Base-by-base conservation (phyloP, 2,888 invertebrate genomes). In the Tipula unca region DNA sequence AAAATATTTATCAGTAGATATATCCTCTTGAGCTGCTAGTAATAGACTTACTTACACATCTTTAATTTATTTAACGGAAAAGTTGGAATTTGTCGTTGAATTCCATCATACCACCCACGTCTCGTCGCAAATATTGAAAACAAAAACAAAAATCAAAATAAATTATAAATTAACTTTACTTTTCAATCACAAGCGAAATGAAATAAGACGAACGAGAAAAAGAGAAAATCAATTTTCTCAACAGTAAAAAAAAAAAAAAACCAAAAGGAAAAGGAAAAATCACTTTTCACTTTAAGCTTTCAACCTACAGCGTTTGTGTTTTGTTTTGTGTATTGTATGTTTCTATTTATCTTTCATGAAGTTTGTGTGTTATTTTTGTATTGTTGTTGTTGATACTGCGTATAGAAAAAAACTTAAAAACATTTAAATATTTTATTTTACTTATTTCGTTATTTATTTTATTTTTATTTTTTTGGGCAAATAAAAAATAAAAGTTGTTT, bases 371-470 rank as follows among this genome's bases (percentile, higher is more conserved):
- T 54, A 69, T 69, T 69, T 25, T 54, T 4, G 48, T 69, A 10
- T 6, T 1, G 25, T 25, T 69, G 69, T 20, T 69, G 69, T 69
- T 69, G 69, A 10, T 69, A 10, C 25, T 69, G 13, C 25, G 17
- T 69, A 13, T 48, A 17, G n/a, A 48, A 25, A 25, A 69, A 20
- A 69, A 69, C 69, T 69, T 69, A 25, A 69, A 69, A 69, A 69
- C 69, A 69, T 69, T 69, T 69, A 69, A 69, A 69, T 69, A 69
- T 69, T 69, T 69, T 69, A 25, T 69, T 69, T 69, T 69, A 69
- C 69, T 69, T 69, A 69, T 69, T 69, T 69, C 14, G 25, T 69
- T 69, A 69, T 69, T 69, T 69, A 69, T 69, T 69, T 69, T 8
- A 10, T 69, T 69, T 8, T 48, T 54, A 6, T 6, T 17, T n/a